Conservation (phyloP, 2,113 vertebrate genomes). For the Damaliscus lunatus region DNA sequence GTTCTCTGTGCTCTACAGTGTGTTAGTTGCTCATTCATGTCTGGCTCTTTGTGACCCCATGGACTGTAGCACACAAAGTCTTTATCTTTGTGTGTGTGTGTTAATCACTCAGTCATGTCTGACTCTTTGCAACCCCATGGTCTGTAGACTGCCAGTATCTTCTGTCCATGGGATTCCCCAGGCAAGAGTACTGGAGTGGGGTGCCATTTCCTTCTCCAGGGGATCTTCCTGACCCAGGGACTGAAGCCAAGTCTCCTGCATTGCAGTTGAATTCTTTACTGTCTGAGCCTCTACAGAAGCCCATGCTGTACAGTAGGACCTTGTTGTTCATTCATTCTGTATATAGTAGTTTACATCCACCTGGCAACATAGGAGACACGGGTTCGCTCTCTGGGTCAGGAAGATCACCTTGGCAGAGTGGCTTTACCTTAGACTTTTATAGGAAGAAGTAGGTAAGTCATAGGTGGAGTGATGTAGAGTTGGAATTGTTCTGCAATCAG, state of each 20-base stretch:
- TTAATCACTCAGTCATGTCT: background rate
- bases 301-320: background rate
- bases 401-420: background rate
- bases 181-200: background rate
- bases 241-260: background rate
- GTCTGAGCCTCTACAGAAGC: background rate
- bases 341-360: background rate
- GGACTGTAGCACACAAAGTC: background rate
- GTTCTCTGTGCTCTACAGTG: background rate
- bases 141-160: background rate
- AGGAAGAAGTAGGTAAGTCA: background rate
- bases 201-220: background rate
- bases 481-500: background rate
- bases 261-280: background rate
- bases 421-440: background rate
- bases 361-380: background rate
- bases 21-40: background rate
- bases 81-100: no score
- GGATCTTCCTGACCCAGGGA: background rate
- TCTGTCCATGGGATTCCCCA: background rate
- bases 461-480: background rate
- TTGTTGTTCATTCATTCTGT: background rate
- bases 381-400: background rate
- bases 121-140: background rate
- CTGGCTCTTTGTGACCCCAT: background rate